phyloP scores from a whole-genome alignment of 2,113 vertebrate species.

The Chaetops frenatus region DNA sequence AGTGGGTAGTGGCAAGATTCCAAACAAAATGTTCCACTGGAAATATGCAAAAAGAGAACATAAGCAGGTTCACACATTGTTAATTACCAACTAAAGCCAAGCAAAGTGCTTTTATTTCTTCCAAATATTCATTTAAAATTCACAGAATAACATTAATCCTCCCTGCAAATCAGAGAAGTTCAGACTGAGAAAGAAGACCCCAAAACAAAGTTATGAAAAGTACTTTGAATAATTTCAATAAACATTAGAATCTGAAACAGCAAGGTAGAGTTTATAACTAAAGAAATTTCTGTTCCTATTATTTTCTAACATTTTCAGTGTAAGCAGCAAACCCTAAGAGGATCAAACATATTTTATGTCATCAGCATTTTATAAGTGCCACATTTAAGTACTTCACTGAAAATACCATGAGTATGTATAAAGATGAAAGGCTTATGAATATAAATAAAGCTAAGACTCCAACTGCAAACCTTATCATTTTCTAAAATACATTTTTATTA shows the following conservation, averaged over 20 bases:
- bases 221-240: slow-evolving; percentile 65
- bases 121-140: slow-evolving; percentile 40
- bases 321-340: slow-evolving; percentile 80
- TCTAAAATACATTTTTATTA: slow-evolving; percentile 77
- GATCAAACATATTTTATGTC: slow-evolving; percentile 81
- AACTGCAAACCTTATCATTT: slow-evolving; percentile 80
- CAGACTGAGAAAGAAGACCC: slow-evolving; percentile 38
- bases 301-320: slow-evolving; percentile 77
- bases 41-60: slow-evolving; percentile 53
- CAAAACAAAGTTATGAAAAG: slow-evolving; percentile 67
- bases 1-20: slow-evolving; percentile 40
- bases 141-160: slow-evolving; percentile 40
- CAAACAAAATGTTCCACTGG: slow-evolving; percentile 53
- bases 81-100: slow-evolving; percentile 46
- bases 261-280: slow-evolving; percentile 68
- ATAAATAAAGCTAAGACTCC: slow-evolving; percentile 82
- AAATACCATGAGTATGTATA: slow-evolving; percentile 77
- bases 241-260: slow-evolving; percentile 61
- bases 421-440: slow-evolving; percentile 85
- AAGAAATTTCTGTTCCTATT: slow-evolving; percentile 72
- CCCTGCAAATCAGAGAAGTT: slow-evolving; percentile 57
- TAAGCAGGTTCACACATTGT: slow-evolving; percentile 26
- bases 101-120: slow-evolving; percentile 41
- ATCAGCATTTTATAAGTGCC: slow-evolving; percentile 82
- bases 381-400: slow-evolving; percentile 80